Evolutionary conservation across 2,888 invertebrate genomes (phyloP).

Genomic region (Geotrupes spiniger): DNA sequence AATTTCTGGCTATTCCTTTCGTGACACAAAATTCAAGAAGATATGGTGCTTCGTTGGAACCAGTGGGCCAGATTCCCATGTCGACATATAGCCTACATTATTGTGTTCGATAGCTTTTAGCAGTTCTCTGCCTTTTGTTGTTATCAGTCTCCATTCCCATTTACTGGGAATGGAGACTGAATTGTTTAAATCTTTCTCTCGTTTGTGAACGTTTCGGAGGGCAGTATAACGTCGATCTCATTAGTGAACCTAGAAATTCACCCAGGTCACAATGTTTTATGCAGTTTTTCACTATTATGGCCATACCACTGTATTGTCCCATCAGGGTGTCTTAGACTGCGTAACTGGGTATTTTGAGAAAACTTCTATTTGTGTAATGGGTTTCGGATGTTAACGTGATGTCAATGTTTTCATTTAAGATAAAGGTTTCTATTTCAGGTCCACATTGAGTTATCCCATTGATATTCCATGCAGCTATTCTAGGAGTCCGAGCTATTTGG

Average conservation of each 20-base stretch:
- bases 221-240: neutral
- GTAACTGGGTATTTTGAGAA: neutral
- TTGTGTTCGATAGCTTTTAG: too few relatives aligned
- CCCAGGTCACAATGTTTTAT: neutral
- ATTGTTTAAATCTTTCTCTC: too few relatives aligned
- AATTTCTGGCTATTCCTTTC: too few relatives aligned
- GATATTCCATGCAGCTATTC: slow-evolving; percentile 8
- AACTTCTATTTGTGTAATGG: slow-evolving; percentile 1
- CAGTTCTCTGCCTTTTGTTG: too few relatives aligned
- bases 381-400: slow-evolving; percentile 9
- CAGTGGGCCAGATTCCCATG: too few relatives aligned
- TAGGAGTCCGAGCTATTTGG: slow-evolving; percentile 5
- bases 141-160: too few relatives aligned
- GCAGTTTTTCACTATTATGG: neutral
- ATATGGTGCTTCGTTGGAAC: too few relatives aligned
- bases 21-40: too few relatives aligned
- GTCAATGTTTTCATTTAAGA: too few relatives aligned
- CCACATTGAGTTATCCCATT: slow-evolving; percentile 7
- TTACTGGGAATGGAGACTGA: too few relatives aligned
- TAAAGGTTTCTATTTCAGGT: slow-evolving; percentile 1
- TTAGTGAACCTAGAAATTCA: neutral
- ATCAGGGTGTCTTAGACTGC: neutral
- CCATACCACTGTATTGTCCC: neutral
- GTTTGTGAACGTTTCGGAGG: neutral
- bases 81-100: too few relatives aligned